Evolutionary conservation across 1,140 invertebrate species (phyloP), one percentile per base, ranked within the genome.

Genomic region (Brachionus koreanus): DNA sequence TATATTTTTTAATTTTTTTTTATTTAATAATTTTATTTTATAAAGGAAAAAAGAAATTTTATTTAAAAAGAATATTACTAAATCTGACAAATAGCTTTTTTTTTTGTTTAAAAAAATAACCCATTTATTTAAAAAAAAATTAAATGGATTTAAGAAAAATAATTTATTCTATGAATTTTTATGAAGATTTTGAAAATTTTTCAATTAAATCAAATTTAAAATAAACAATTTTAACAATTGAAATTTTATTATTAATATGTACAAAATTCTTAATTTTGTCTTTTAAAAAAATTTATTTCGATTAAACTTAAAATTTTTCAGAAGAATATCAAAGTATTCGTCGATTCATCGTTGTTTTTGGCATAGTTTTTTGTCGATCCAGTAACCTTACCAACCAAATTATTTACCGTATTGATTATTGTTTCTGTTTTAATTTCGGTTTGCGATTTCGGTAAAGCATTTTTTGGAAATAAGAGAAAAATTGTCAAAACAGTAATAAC

Each of bases 401-500:
- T 69, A 4, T 16, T 16, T 6, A 69, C 37, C 7, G 65, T 69
- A 39, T n/a, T 69, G 37, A 74, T 42, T 46, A 74, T 46, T 25
- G 37, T 42, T 25, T 39, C 23, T 35, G 69, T 10, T 74, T 69
- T 39, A 25, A 7, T 46, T 4, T 29, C 33, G 12, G 39, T 4
- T 33, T 74, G 39, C 7, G 37, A 29, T 23, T 46, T 43, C 12
- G 69, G 19, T 4, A 79, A 42, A 61, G 19, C 49, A 29, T 79
- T 65, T 65, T 79, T 79, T 2, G 87, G 84, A 83, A 88, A 88
- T 72, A 89, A 85, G n/a, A 87, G 85, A 35, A 85, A 84, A 77
- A 88, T 82, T 5, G 87, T 88, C 5, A 87, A 85, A 25, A 87
- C 84, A 33, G 88, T 88, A 82, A 95, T 94, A 13, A 85, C n/a